phyloP scores from a whole-genome alignment of 2,888 invertebrate species.

The Mesodorylaimus sp. region DNA sequence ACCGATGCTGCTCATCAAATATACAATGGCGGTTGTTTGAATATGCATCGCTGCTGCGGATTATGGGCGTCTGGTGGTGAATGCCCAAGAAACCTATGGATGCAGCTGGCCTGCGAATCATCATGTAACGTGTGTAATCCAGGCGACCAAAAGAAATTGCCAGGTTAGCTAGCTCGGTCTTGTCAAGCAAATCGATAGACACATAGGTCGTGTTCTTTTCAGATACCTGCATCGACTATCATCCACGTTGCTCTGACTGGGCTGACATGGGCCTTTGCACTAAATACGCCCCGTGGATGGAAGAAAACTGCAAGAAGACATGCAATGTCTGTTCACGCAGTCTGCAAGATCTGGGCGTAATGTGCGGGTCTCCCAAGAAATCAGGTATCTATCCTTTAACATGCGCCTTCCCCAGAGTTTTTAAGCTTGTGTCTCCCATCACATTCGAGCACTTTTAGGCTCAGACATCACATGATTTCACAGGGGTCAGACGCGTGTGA shows the following conservation, averaged over 20 bases:
- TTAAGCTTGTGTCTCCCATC: too few species aligned
- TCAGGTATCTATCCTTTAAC: too few species aligned
- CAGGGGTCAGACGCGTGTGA: too few species aligned
- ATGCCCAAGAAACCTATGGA: constrained; percentile 9
- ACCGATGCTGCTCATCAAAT: too few species aligned
- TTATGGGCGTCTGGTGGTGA: constrained; percentile 9
- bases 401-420: too few species aligned
- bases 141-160: not conserved
- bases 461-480: too few species aligned
- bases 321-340: not conserved
- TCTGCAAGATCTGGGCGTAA: not conserved
- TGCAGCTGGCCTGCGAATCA: constrained; percentile 3
- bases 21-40: too few species aligned
- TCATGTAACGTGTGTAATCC: constrained; percentile 8
- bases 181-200: too few species aligned
- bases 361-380: too few species aligned
- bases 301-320: constrained; percentile 1
- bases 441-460: too few species aligned
- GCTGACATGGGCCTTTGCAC: not conserved
- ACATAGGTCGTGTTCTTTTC: too few species aligned
- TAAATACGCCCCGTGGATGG: not conserved
- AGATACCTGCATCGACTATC: not conserved
- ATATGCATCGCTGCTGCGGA: constrained; percentile 7
- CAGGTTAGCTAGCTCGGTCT: too few species aligned
- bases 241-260: not conserved